These are phyloP conservation scores for Hycleus phaleratus DNA, from an alignment of 1,140 invertebrate genomes.

Conservation along the genomic window DNA sequence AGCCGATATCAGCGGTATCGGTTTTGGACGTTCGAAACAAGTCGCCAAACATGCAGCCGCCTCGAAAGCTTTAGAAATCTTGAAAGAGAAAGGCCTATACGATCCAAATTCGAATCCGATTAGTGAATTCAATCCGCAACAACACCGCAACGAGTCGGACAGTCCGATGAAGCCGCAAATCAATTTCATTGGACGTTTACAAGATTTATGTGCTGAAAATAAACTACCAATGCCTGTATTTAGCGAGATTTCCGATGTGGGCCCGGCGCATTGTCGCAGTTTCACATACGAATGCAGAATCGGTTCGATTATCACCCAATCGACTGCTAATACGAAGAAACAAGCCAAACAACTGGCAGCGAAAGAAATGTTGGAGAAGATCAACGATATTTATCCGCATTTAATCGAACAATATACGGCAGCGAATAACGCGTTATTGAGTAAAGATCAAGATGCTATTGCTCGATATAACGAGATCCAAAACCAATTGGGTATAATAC, in stretches of 20 bases:
- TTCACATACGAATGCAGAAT: slow-evolving; percentile 61
- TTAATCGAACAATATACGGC: slow-evolving; percentile 7
- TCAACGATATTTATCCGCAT: slow-evolving; percentile 21
- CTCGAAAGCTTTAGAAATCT: slow-evolving; percentile 23
- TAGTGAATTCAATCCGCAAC: slow-evolving; percentile 16
- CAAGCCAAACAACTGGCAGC: slow-evolving; percentile 50
- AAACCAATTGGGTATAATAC: slow-evolving; percentile 12
- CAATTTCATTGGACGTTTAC: slow-evolving; percentile 31
- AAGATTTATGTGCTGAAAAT: slow-evolving; percentile 54
- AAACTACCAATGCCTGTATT: slow-evolving; percentile 57
- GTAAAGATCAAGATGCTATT: slow-evolving; percentile 10
- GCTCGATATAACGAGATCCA: slow-evolving; percentile 15
- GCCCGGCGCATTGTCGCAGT: slow-evolving; percentile 60
- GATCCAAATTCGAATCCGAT: slow-evolving; percentile 19
- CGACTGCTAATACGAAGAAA: slow-evolving; percentile 48
- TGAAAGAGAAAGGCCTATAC: slow-evolving; percentile 25
- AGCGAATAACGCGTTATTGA: slow-evolving; percentile 5
- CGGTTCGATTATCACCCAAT: slow-evolving; percentile 49
- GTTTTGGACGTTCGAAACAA: slow-evolving; percentile 37
- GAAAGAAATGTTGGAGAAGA: slow-evolving; percentile 44
- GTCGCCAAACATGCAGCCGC: slow-evolving; percentile 33
- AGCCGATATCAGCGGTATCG: slow-evolving; percentile 42
- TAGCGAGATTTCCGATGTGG: slow-evolving; percentile 54
- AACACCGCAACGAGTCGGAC: slow-evolving; percentile 38
- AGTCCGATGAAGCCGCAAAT: slow-evolving; percentile 59